These are phyloP conservation scores for Drosophila kikkawai DNA, from an alignment of 1,140 invertebrate species.

Conservation along the genomic window DNA sequence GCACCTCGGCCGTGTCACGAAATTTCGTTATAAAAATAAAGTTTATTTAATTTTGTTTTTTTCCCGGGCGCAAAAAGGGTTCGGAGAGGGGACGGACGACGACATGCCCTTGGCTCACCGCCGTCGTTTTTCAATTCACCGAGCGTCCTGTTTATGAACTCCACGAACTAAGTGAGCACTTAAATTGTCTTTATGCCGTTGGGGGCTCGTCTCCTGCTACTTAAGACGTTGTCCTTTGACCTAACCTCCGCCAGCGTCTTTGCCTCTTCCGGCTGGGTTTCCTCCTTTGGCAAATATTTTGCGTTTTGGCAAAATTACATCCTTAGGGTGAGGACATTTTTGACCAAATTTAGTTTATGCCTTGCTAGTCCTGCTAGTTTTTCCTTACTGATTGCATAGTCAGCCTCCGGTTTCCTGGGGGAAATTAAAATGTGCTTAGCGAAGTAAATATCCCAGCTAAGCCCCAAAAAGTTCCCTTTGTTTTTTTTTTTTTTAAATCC, in stretches of 20 bases:
- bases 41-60: conserved; percentile 18
- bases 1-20: conserved; percentile 52
- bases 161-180: conserved; percentile 35
- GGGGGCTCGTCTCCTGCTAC: conserved; percentile 54
- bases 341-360: conserved; percentile 68
- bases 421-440: conserved; percentile 77
- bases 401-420: conserved; percentile 61
- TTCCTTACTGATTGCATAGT: conserved; percentile 54
- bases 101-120: conserved; percentile 7
- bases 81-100: not conserved
- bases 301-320: conserved; percentile 74
- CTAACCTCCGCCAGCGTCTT: conserved; percentile 25
- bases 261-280: conserved; percentile 7
- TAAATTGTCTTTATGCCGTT: conserved; percentile 78
- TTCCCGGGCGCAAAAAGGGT: conserved; percentile 1
- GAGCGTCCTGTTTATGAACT: conserved; percentile 75
- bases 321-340: conserved; percentile 58
- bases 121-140: conserved; percentile 70
- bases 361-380: conserved; percentile 19
- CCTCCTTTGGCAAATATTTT: conserved; percentile 60
- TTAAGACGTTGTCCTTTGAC: conserved; percentile 65
- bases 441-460: conserved; percentile 33
- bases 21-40: conserved; percentile 74
- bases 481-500: not conserved
- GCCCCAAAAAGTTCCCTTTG: conserved; percentile 10